phyloP scores from a whole-genome alignment of 2,888 invertebrate species.

The Julus scandinavius region DNA sequence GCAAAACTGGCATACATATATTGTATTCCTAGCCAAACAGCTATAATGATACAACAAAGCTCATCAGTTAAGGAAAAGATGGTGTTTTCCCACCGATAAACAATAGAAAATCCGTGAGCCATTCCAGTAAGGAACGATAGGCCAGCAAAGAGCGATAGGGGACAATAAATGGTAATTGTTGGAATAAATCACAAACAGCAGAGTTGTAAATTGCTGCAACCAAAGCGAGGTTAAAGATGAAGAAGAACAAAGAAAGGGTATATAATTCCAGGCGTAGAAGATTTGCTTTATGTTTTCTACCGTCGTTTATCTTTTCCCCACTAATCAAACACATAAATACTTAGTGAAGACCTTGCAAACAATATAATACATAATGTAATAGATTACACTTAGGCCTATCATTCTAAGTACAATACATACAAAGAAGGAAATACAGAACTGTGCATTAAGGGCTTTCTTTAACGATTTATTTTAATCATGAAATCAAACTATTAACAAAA shows the following conservation, averaged over 20 bases:
- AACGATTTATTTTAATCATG: no score
- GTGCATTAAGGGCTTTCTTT: no score
- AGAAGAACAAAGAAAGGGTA: background rate
- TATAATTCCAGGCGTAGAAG: background rate
- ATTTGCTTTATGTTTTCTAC: background rate
- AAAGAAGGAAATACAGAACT: no score
- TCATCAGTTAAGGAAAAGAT: constrained; percentile 3
- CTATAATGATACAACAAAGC: background rate
- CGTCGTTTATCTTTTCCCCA: constrained; percentile 1
- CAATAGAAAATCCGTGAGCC: background rate
- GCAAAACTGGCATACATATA: background rate
- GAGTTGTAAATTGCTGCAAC: constrained; percentile 17
- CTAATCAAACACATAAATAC: background rate
- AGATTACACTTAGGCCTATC: background rate
- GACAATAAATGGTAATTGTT: constrained; percentile 34
- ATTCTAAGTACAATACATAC: no score
- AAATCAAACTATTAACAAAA: no score
- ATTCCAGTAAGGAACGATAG: background rate
- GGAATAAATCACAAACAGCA: constrained; percentile 1
- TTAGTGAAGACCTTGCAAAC: background rate
- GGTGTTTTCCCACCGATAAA: constrained; percentile 40
- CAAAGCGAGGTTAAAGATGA: constrained; percentile 20
- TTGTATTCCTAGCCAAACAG: no score
- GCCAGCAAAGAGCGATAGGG: background rate
- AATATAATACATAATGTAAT: background rate